These are phyloP conservation scores for Actenoides lindsayi DNA, from an alignment of 2,113 vertebrate species.

Conservation along the genomic window DNA sequence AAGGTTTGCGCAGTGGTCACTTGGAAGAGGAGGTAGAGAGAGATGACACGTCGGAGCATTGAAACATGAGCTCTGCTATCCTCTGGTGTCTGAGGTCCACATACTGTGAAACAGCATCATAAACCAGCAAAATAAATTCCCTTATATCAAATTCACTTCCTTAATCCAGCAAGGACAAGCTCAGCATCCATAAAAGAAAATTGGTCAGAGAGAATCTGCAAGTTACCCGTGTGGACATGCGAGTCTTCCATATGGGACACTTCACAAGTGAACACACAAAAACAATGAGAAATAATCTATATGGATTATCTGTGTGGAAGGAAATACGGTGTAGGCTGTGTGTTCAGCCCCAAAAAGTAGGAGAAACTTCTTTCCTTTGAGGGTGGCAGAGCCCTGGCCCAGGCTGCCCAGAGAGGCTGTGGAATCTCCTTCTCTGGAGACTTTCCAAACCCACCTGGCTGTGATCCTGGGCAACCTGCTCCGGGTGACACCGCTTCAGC, in stretches of 20 bases:
- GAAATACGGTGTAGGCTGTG: rapidly evolving
- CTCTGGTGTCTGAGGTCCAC: not conserved
- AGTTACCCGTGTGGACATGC: rapidly evolving
- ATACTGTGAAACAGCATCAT: not conserved
- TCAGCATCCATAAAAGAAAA: constrained; percentile 15
- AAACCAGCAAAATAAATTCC: constrained; percentile 1
- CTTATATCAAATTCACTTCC: not conserved
- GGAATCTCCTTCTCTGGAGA: too few species aligned
- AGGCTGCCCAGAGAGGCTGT: too few species aligned
- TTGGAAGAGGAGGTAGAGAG: not conserved
- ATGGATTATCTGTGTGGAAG: not conserved
- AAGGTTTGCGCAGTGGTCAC: not conserved
- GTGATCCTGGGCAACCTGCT: too few species aligned
- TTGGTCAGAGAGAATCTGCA: not conserved
- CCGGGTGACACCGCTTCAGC: not conserved
- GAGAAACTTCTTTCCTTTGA: not conserved
- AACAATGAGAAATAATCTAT: not conserved
- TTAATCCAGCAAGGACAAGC: not conserved
- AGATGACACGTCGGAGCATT: not conserved
- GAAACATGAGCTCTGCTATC: not conserved
- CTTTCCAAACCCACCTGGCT: too few species aligned
- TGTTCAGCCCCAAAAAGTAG: not conserved
- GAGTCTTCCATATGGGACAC: rapidly evolving
- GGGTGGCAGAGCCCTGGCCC: not conserved
- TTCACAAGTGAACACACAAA: not conserved